Percentiles rank a stretch among this genome's conserved stretches.
These are phyloP conservation scores for Caenorhabditis sulstoni DNA, from an alignment of 2,888 invertebrate genomes.

Conservation along the genomic window DNA sequence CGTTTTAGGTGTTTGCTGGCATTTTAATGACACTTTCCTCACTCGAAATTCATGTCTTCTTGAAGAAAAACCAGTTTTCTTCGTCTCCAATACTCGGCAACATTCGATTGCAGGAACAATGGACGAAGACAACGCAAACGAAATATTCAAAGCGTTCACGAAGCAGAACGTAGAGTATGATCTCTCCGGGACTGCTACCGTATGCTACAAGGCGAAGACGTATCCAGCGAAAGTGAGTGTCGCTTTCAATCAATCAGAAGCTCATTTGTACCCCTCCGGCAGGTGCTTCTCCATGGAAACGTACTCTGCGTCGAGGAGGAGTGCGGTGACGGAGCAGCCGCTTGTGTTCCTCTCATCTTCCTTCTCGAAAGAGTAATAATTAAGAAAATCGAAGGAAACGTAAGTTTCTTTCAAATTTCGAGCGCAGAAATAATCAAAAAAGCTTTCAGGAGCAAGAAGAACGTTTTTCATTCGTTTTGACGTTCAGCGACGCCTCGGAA, in stretches of 20 bases:
- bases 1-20: constrained; percentile 7
- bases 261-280: neutral
- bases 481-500: constrained; percentile 61
- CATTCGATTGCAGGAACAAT: constrained; percentile 53
- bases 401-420: neutral
- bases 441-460: constrained; percentile 8
- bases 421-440: neutral
- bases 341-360: constrained; percentile 74
- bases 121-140: constrained; percentile 80
- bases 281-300: constrained; percentile 65
- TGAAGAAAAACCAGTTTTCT: constrained; percentile 1
- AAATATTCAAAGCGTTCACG: constrained; percentile 73
- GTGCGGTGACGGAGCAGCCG: constrained; percentile 63
- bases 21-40: constrained; percentile 23
- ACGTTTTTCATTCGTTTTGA: constrained; percentile 25
- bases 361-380: constrained; percentile 73
- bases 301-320: constrained; percentile 59
- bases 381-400: constrained; percentile 56
- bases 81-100: neutral
- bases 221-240: constrained; percentile 61
- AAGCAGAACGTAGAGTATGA: constrained; percentile 53
- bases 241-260: constrained; percentile 5
- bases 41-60: constrained; percentile 3
- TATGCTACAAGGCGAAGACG: constrained; percentile 52
- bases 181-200: constrained; percentile 37